These are phyloP conservation scores for Ptiloglossa arizonensis DNA, from an alignment of 1,140 invertebrate species.

Conservation along the genomic window DNA sequence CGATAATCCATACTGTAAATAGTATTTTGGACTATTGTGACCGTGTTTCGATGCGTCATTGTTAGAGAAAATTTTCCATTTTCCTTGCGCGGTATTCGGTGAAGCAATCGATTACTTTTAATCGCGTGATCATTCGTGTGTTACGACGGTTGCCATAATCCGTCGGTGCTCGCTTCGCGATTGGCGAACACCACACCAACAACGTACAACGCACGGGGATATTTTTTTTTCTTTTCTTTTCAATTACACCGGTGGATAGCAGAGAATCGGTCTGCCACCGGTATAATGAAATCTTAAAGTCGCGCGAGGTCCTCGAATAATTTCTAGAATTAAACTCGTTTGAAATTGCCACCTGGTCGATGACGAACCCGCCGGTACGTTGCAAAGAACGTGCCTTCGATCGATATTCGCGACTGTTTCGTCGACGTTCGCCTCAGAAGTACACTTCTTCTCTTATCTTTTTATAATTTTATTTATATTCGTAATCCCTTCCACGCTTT, in stretches of 20 bases:
- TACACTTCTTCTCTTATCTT: too few species aligned
- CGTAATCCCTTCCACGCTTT: too few species aligned
- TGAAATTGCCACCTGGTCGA: too few species aligned
- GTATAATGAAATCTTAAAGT: too few species aligned
- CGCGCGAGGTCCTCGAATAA: too few species aligned
- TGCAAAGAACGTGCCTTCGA: too few species aligned
- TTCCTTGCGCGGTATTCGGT: neutral
- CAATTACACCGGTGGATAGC: neutral
- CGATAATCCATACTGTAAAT: neutral
- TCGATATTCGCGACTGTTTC: too few species aligned
- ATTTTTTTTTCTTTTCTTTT: too few species aligned
- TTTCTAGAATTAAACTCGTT: too few species aligned
- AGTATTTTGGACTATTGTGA: neutral
- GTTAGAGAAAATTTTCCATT: constrained; percentile 6
- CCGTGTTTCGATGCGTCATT: neutral
- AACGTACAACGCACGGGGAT: neutral
- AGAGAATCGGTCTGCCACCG: neutral
- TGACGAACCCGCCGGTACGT: too few species aligned
- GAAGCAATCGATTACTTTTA: constrained; percentile 14
- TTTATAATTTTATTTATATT: too few species aligned
- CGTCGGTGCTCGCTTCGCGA: constrained; percentile 1
- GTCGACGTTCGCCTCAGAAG: too few species aligned
- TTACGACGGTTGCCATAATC: constrained; percentile 14
- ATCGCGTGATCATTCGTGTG: constrained; percentile 5
- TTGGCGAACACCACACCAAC: neutral